Percentiles rank a stretch among this genome's conserved stretches.
Evolutionary conservation across 2,888 invertebrate genomes (phyloP).

Genomic region (Crocallis elinguaria): DNA sequence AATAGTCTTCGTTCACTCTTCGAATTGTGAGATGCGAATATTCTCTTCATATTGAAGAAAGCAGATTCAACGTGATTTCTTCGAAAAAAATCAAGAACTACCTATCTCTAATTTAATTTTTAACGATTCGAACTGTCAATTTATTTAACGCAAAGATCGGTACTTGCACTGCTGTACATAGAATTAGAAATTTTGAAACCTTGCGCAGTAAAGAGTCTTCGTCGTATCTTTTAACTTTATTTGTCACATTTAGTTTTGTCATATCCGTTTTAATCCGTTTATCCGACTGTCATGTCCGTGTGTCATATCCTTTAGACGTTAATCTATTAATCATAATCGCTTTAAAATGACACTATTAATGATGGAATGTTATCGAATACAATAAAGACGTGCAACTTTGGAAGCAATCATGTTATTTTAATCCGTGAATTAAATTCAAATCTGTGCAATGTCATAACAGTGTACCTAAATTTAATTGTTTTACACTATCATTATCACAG

Average conservation of each 20-base stretch:
- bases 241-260: neutral
- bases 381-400: slow-evolving; percentile 8
- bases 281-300: neutral
- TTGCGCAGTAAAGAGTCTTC: neutral
- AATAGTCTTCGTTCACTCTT: no score
- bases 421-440: neutral
- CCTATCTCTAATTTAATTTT: no score
- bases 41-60: no score
- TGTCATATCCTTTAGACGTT: neutral
- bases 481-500: no score
- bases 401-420: neutral
- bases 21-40: no score
- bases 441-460: no score
- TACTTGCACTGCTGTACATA: no score
- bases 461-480: no score
- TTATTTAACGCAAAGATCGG: no score
- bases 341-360: slow-evolving; percentile 3
- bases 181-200: neutral
- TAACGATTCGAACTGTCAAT: no score
- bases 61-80: no score
- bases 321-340: neutral
- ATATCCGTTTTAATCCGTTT: neutral
- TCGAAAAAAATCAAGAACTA: no score
- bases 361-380: slow-evolving; percentile 21
- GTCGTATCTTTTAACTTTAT: neutral